Percentiles rank a stretch among this genome's conserved stretches.
phyloP scores from a whole-genome alignment of 2,113 vertebrate species.

The Campylomormyrus tamandua region DNA sequence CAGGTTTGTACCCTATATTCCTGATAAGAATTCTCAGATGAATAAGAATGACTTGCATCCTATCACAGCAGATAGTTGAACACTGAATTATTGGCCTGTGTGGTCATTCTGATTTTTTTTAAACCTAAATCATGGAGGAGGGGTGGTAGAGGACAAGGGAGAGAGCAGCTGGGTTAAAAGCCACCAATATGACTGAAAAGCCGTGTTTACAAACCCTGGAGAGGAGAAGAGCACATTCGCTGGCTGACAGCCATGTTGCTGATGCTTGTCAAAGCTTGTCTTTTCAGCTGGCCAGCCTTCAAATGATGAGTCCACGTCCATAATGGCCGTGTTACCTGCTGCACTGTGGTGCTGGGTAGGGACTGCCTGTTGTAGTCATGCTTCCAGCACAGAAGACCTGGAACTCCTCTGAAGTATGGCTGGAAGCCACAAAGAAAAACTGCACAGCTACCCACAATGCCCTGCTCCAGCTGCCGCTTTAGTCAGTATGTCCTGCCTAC shows the following conservation, averaged over 20 bases:
- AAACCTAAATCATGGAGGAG: slow-evolving; percentile 63
- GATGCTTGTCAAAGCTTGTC: background rate
- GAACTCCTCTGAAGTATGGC: background rate
- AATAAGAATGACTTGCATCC: background rate
- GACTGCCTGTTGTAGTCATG: background rate
- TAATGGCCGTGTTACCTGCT: background rate
- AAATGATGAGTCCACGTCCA: background rate
- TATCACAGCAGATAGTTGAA: background rate
- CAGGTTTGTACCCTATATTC: background rate
- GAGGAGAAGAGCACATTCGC: background rate
- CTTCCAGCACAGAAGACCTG: background rate
- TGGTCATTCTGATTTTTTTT: background rate
- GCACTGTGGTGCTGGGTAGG: background rate
- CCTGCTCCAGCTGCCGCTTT: background rate
- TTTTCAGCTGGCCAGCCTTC: background rate
- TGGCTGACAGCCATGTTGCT: background rate
- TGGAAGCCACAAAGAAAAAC: background rate
- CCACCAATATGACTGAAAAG: background rate
- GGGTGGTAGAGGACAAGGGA: background rate
- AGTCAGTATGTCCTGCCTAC: background rate
- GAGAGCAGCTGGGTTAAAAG: background rate
- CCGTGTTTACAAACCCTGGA: background rate
- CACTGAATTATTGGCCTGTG: background rate
- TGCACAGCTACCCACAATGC: background rate
- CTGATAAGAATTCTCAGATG: background rate